These are phyloP conservation scores for Oryzias woworae DNA, from an alignment of 2,113 vertebrate genomes.

Conservation along the genomic window DNA sequence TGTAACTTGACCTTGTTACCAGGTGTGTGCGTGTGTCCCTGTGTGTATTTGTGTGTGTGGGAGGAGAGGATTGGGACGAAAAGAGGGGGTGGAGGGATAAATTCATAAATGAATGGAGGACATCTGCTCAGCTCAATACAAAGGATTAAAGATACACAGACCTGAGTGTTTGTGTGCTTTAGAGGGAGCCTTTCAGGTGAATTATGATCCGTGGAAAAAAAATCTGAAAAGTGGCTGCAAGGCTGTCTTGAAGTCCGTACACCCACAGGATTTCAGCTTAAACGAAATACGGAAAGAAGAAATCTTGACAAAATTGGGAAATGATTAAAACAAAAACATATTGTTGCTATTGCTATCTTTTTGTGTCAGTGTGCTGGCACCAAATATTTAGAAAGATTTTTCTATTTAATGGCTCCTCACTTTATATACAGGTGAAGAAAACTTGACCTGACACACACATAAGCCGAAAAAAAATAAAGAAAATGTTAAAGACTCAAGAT, in stretches of 20 bases:
- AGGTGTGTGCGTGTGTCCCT: conserved; percentile 74
- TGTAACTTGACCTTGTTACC: conserved; percentile 95
- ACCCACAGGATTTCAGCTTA: not conserved
- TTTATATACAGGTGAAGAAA: too few species aligned
- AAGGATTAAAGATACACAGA: conserved; percentile 83
- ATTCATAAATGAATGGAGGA: conserved; percentile 99
- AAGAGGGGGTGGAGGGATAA: conserved; percentile 77
- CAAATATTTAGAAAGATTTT: too few species aligned
- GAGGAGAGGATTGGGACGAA: conserved; percentile 47
- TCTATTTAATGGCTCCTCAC: too few species aligned
- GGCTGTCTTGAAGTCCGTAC: conserved; percentile 8
- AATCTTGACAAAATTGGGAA: too few species aligned
- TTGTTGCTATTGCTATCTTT: too few species aligned
- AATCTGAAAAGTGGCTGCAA: conserved; percentile 6
- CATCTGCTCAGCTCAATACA: conserved; percentile 91
- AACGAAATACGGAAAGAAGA: too few species aligned
- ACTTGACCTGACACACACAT: too few species aligned
- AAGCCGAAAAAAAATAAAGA: too few species aligned
- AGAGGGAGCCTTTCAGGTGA: conserved; percentile 24
- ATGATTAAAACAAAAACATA: too few species aligned
- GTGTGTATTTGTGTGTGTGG: conserved; percentile 13
- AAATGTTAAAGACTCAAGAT: too few species aligned
- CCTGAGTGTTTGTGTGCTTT: conserved; percentile 30
- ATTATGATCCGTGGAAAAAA: conserved; percentile 16
- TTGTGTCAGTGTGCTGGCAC: too few species aligned